A percentile compares a stretch with the other conserved stretches of the same genome.
These are phyloP conservation scores for Caloenas nicobarica DNA, from an alignment of 2,113 vertebrate genomes.

Conservation along the genomic window DNA sequence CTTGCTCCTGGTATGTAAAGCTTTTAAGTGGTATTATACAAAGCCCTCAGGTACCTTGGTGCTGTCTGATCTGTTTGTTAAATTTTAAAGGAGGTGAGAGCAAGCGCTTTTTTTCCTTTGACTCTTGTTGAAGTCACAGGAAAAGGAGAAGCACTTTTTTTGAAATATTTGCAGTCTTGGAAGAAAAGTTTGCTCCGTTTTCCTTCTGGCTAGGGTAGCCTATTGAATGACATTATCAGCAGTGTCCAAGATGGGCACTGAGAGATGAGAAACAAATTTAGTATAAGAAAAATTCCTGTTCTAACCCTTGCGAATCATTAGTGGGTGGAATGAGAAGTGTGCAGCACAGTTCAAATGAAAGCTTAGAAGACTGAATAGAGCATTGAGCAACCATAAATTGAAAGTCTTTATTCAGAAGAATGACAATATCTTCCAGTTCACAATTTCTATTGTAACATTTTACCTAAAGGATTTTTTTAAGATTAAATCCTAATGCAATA, in stretches of 20 bases:
- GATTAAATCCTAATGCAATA: background rate
- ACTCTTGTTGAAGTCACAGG: background rate
- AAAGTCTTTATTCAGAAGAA: background rate
- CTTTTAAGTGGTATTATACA: background rate
- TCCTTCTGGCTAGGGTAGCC: background rate
- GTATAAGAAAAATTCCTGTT: background rate
- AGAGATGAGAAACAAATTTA: background rate
- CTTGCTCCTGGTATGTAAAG: background rate
- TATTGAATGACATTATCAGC: background rate
- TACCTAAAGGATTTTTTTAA: background rate
- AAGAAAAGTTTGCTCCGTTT: background rate
- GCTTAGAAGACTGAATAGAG: background rate
- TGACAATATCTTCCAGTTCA: background rate
- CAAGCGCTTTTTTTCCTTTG: background rate
- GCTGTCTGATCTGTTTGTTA: background rate
- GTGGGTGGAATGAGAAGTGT: background rate
- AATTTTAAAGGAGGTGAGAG: background rate
- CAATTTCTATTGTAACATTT: background rate
- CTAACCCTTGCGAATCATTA: background rate
- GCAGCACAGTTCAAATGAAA: background rate
- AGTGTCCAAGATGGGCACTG: background rate
- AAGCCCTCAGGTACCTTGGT: rapidly evolving
- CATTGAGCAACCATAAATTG: background rate
- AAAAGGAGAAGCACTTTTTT: background rate
- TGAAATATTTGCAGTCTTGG: background rate